Evolutionary conservation across 2,888 invertebrate genomes (phyloP).

Genomic region (Pasiphila rectangulata): DNA sequence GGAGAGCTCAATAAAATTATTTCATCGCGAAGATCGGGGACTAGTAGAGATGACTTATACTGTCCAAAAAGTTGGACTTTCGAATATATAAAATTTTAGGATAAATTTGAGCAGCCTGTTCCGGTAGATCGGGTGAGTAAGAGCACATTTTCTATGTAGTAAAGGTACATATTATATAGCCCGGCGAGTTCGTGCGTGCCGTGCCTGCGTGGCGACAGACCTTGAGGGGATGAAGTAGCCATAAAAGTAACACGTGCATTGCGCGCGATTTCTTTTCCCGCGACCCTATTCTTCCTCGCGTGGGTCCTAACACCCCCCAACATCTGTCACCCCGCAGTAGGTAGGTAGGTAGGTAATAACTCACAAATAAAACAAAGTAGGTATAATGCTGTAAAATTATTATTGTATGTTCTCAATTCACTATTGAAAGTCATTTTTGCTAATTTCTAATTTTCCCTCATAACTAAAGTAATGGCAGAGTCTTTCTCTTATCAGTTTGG

Average conservation of each 20-base stretch:
- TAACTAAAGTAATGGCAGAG: conserved; percentile 7
- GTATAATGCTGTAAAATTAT: conserved; percentile 13
- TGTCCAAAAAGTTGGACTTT: conserved; percentile 25
- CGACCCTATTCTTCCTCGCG: no score
- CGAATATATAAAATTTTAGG: conserved; percentile 19
- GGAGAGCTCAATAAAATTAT: conserved; percentile 23
- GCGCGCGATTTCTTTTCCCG: conserved; percentile 6
- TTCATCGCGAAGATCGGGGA: conserved; percentile 19
- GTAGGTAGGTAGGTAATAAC: neutral
- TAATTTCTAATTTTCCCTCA: conserved; percentile 8
- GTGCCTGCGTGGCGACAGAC: conserved; percentile 13
- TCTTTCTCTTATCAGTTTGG: conserved; percentile 12
- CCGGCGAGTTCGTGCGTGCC: conserved; percentile 12
- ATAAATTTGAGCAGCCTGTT: conserved; percentile 22
- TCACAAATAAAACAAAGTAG: conserved; percentile 12
- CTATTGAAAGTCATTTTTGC: conserved; percentile 11
- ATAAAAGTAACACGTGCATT: conserved; percentile 10
- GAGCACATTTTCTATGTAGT: conserved; percentile 19
- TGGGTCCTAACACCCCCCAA: no score
- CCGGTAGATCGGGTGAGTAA: conserved; percentile 16
- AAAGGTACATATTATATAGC: conserved; percentile 16
- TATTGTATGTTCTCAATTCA: conserved; percentile 13
- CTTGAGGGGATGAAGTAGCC: conserved; percentile 9
- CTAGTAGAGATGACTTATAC: conserved; percentile 19
- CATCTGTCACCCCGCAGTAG: neutral